Conservation (phyloP, 1,140 invertebrate genomes). For the Sesamia nonagrioides region DNA sequence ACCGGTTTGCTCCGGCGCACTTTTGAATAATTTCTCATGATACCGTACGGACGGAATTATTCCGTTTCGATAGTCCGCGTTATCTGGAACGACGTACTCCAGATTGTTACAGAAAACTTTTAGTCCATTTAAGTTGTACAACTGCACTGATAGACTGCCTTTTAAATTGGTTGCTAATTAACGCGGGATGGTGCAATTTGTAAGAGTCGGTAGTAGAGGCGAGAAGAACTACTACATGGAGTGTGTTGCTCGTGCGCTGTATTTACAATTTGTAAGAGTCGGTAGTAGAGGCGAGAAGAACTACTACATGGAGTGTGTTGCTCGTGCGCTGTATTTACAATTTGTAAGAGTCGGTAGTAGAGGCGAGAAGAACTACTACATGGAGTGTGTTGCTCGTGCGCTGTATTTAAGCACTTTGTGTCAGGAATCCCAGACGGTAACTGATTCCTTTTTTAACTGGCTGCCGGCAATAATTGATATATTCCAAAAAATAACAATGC, state of each 20-base stretch:
- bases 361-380: no score
- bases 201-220: background rate
- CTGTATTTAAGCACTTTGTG: no score
- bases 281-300: no score
- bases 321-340: no score
- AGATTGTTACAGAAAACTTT: background rate
- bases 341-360: no score
- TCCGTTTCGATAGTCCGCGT: slow-evolving; percentile 22
- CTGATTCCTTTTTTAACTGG: no score
- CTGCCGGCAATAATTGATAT: no score
- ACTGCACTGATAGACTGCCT: background rate
- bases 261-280: no score
- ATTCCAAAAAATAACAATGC: no score
- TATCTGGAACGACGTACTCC: slow-evolving; percentile 26
- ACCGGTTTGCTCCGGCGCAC: slow-evolving; percentile 40
- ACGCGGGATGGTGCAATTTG: background rate
- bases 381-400: no score
- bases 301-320: background rate
- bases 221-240: background rate
- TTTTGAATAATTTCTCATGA: slow-evolving; percentile 47
- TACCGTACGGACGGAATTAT: slow-evolving; percentile 33
- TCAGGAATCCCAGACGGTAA: no score
- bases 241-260: background rate
- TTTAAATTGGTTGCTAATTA: background rate
- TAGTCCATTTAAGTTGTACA: slow-evolving; percentile 10